Evolutionary conservation across 2,113 vertebrate species (phyloP).

Genomic region (Notiomystis cincta): DNA sequence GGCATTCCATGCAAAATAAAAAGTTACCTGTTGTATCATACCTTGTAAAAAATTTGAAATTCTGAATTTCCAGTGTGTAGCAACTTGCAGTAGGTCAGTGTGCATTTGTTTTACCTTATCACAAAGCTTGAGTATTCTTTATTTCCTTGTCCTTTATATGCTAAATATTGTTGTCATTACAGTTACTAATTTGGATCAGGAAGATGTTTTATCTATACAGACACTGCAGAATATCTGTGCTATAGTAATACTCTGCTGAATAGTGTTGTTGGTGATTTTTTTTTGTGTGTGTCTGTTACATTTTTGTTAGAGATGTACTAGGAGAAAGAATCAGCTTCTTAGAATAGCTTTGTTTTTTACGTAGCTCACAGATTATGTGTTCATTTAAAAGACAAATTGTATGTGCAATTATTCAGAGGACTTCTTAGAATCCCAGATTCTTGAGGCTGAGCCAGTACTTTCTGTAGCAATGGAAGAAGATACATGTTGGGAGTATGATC

Average conservation of each 20-base stretch:
- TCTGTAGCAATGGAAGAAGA: constrained; percentile 23
- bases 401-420: not conserved
- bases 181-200: not conserved
- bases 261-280: not conserved
- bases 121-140: not conserved
- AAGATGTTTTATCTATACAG: not conserved
- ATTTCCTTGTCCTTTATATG: not conserved
- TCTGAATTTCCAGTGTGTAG: not conserved
- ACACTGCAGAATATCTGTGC: not conserved
- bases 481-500: not conserved
- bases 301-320: not conserved
- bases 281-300: not conserved
- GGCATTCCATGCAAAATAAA: not conserved
- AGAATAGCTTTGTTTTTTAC: not conserved
- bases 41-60: not conserved
- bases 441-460: constrained; percentile 39
- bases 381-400: not conserved
- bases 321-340: not conserved
- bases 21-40: not conserved
- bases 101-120: not conserved
- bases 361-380: not conserved
- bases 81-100: not conserved
- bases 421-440: constrained; percentile 10
- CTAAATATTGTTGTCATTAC: not conserved
- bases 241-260: not conserved